These are phyloP conservation scores for Potamilus streckersoni DNA, from an alignment of 1,140 invertebrate genomes.

Conservation along the genomic window DNA sequence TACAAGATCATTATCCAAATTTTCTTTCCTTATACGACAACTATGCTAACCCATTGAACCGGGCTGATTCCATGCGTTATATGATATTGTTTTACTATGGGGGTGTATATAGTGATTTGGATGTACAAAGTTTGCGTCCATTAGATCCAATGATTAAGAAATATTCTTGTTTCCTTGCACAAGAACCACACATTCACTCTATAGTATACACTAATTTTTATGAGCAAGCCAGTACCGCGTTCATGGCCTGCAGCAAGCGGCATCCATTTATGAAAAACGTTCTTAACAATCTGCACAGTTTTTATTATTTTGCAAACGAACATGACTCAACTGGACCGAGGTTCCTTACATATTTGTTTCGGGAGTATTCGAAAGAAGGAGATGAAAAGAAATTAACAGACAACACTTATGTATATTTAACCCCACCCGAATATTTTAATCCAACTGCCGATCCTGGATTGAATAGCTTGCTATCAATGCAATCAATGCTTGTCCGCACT, in stretches of 20 bases:
- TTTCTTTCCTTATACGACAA: constrained; percentile 41
- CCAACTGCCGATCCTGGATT: too few relatives aligned
- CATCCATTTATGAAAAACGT: constrained; percentile 51
- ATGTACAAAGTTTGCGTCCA: constrained; percentile 46
- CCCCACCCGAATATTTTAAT: too few relatives aligned
- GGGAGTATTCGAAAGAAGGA: too few relatives aligned
- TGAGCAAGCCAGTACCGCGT: constrained; percentile 51
- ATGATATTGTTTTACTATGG: constrained; percentile 52
- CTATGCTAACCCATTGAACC: constrained; percentile 42
- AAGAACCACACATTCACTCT: constrained; percentile 35
- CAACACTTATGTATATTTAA: too few relatives aligned
- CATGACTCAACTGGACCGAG: too few relatives aligned
- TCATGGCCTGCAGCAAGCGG: constrained; percentile 41
- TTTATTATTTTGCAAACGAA: too few relatives aligned
- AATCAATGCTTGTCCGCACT: too few relatives aligned
- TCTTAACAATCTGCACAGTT: constrained; percentile 29
- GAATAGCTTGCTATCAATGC: too few relatives aligned
- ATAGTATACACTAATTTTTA: neutral
- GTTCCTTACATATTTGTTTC: too few relatives aligned
- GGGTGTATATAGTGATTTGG: constrained; percentile 54
- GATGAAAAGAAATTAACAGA: too few relatives aligned
- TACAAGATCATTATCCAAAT: constrained; percentile 41
- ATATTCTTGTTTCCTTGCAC: constrained; percentile 49
- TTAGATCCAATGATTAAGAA: constrained; percentile 34
- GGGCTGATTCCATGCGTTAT: constrained; percentile 51